Conservation (phyloP, 2,113 vertebrate genomes). For the Malaclemys terrapin region DNA sequence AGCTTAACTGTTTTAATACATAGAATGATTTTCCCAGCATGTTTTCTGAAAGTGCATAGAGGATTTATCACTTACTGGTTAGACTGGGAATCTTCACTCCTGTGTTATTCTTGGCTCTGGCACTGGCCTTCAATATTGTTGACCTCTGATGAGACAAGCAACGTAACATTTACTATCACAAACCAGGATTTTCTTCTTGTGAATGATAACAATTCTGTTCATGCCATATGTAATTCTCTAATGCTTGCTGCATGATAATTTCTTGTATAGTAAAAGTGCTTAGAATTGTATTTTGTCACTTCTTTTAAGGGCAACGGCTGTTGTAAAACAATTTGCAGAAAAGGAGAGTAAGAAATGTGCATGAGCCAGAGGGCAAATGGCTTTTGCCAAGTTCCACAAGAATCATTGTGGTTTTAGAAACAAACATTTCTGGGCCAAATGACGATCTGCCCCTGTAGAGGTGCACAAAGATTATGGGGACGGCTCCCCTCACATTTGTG, state of each 20-base stretch:
- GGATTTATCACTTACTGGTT: conserved; percentile 17
- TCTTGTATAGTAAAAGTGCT: background rate
- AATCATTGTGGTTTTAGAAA: background rate
- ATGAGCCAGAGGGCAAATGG: background rate
- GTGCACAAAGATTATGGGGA: background rate
- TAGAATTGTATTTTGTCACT: background rate
- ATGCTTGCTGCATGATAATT: background rate
- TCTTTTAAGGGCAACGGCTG: background rate
- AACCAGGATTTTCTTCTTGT: background rate
- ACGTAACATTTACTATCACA: background rate
- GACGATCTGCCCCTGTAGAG: background rate
- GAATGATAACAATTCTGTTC: background rate
- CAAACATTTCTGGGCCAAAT: background rate
- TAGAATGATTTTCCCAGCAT: background rate
- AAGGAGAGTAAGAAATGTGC: rapidly evolving
- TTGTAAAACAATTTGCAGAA: background rate
- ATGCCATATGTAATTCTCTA: background rate
- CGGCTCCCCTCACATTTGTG: background rate
- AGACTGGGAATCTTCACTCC: conserved; percentile 34
- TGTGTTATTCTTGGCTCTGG: background rate
- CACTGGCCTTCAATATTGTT: background rate
- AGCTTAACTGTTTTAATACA: too few relatives aligned
- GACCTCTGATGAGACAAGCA: background rate
- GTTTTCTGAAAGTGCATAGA: rapidly evolving
- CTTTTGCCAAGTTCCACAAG: background rate